These are phyloP conservation scores for Osedax fenrisi DNA, from an alignment of 2,888 invertebrate species.

Conservation along the genomic window DNA sequence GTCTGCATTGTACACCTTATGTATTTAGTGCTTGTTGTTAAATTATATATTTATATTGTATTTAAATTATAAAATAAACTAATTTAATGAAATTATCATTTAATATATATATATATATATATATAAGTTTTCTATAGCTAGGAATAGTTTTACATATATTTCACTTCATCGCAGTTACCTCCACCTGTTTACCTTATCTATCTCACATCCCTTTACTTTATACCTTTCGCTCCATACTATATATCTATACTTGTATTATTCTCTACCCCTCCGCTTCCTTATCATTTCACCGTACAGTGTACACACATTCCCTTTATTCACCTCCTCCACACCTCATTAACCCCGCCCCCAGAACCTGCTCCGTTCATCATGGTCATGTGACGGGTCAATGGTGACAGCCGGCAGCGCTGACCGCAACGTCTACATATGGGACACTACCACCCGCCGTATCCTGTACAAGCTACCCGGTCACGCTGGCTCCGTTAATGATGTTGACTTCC, in stretches of 20 bases:
- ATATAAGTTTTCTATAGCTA: too few relatives aligned
- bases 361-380: conserved; percentile 80
- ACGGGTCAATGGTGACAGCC: conserved; percentile 76
- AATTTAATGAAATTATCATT: too few relatives aligned
- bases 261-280: background rate
- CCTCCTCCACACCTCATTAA: background rate
- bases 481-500: conserved; percentile 89
- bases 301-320: background rate
- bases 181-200: too few relatives aligned
- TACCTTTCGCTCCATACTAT: too few relatives aligned
- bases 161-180: too few relatives aligned
- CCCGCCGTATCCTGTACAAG: conserved; percentile 80
- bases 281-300: background rate
- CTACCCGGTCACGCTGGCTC: conserved; percentile 94
- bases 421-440: conserved; percentile 91
- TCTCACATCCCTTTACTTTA: too few relatives aligned
- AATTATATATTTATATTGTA: too few relatives aligned
- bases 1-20: too few relatives aligned
- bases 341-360: conserved; percentile 75
- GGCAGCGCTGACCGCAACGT: conserved; percentile 91
- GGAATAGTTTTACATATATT: too few relatives aligned
- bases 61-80: too few relatives aligned
- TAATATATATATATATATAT: too few relatives aligned
- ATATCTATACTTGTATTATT: background rate
- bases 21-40: too few relatives aligned